Evolutionary conservation across 1,140 invertebrate genomes (phyloP).

Genomic region (Phocides pigmalion): DNA sequence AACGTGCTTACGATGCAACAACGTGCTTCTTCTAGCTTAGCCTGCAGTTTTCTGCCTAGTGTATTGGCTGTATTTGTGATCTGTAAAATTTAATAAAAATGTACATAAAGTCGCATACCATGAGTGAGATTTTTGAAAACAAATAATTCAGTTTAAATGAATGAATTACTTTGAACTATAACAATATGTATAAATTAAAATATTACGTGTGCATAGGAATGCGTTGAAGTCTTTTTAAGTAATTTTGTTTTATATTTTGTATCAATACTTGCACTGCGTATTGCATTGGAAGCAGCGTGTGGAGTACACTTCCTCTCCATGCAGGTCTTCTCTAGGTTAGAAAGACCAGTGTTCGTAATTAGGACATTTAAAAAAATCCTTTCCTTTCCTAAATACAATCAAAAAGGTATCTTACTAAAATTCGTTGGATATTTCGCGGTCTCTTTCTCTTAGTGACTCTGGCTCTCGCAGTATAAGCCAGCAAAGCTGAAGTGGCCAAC

Average conservation of each 20-base stretch:
- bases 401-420: conserved; percentile 50
- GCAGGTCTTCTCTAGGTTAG: no score
- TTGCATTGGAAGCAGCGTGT: no score
- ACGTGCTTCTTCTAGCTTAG: conserved; percentile 48
- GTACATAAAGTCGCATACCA: no score
- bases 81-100: conserved; percentile 47
- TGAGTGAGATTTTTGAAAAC: no score
- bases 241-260: no score
- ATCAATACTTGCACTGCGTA: neutral
- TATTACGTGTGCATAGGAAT: neutral
- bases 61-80: conserved; percentile 57
- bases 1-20: conserved; percentile 53
- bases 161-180: neutral
- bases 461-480: conserved; percentile 60
- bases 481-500: conserved; percentile 56
- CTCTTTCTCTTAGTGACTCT: conserved; percentile 35
- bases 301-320: no score
- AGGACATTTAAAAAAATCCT: no score
- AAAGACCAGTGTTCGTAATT: no score
- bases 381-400: no score
- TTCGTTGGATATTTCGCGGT: conserved; percentile 44
- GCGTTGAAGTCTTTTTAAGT: conserved; percentile 1
- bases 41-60: conserved; percentile 58
- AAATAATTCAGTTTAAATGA: no score
- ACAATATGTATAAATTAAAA: neutral